phyloP scores from a whole-genome alignment of 2,113 vertebrate genomes.

The Buteo buteo region DNA sequence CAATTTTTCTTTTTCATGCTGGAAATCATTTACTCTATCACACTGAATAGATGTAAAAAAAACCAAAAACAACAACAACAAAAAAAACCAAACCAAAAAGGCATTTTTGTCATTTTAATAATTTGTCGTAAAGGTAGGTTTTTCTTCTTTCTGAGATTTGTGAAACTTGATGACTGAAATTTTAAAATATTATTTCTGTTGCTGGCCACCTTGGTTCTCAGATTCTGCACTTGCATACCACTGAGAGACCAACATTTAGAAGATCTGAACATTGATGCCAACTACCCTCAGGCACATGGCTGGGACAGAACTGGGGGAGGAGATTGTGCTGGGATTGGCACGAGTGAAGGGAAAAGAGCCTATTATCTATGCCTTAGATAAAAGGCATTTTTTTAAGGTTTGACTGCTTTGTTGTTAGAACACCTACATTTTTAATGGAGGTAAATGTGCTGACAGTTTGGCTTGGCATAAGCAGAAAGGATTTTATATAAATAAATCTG shows the following conservation, averaged over 20 bases:
- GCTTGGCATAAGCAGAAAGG: slow-evolving; percentile 34
- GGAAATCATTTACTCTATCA: neutral
- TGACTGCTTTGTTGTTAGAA: slow-evolving; percentile 43
- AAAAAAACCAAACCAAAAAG: neutral
- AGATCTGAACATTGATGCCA: neutral
- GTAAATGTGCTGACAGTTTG: slow-evolving; percentile 54
- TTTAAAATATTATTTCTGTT: neutral
- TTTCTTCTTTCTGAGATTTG: neutral
- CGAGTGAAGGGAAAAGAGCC: neutral
- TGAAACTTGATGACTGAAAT: neutral
- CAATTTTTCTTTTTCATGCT: neutral
- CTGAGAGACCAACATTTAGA: neutral
- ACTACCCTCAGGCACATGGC: neutral
- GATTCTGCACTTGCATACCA: neutral
- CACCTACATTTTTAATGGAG: slow-evolving; percentile 49
- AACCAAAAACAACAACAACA: neutral
- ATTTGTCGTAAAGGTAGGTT: neutral
- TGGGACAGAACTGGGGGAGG: neutral
- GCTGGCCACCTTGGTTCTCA: neutral
- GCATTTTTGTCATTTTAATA: neutral
- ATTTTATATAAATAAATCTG: slow-evolving; percentile 38
- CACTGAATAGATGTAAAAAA: neutral
- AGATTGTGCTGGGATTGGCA: neutral
- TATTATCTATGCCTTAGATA: neutral
- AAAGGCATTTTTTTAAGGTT: neutral